Evolutionary conservation across 2,113 vertebrate species (phyloP).

Genomic region (Pangasianodon hypophthalmus): DNA sequence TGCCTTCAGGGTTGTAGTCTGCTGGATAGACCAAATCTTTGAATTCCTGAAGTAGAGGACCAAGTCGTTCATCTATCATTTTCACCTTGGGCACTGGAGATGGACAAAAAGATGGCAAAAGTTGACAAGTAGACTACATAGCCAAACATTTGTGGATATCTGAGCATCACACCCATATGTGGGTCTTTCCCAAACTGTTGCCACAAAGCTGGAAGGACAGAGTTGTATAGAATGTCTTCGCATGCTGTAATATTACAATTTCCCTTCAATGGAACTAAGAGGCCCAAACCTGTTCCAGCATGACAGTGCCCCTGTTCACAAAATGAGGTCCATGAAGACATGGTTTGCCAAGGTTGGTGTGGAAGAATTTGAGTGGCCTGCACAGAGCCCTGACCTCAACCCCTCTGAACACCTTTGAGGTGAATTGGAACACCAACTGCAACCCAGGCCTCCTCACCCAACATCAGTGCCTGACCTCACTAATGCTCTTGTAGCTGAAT

Average conservation of each 20-base stretch:
- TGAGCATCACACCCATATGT: not conserved
- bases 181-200: not conserved
- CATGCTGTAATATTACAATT: not conserved
- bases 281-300: not conserved
- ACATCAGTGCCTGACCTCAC: not conserved
- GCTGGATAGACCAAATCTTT: slow-evolving; percentile 90
- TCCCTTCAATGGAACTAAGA: not conserved
- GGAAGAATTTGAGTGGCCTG: not conserved
- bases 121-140: not conserved
- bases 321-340: not conserved
- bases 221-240: not conserved
- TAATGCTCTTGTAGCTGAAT: not conserved
- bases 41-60: slow-evolving; percentile 83
- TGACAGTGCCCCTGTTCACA: not conserved
- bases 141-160: not conserved
- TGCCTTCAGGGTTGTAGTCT: slow-evolving; percentile 82
- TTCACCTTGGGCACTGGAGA: slow-evolving; percentile 85
- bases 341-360: not conserved
- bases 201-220: not conserved
- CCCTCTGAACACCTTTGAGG: not conserved
- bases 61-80: slow-evolving; percentile 83
- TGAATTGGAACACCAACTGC: not conserved
- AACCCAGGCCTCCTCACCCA: not conserved
- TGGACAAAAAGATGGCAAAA: not conserved
- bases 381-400: not conserved